Evolutionary conservation across 2,888 invertebrate genomes (phyloP), one percentile per base, ranked within the genome.

Genomic region (Cosmia pyralina): DNA sequence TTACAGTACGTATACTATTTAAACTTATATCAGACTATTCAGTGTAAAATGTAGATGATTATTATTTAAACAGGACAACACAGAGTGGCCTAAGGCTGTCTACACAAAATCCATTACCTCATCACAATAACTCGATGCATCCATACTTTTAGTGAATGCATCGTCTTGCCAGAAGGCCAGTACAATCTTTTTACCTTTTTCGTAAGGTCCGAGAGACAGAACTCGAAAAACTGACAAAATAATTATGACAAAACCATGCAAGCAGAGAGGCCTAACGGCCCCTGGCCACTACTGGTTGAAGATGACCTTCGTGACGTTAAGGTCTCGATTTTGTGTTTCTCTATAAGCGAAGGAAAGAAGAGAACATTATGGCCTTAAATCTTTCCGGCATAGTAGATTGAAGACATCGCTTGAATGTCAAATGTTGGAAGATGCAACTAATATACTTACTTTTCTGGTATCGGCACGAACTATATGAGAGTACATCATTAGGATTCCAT

Each of bases 51-150:
- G 28, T 59, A 38, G n/a, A 73, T 13, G 46, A 44, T 69, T 34
- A 22, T 68, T 67, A 60, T 44, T 65, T 44, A 64, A 63, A 71
- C 46, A 57, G 22, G 15, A 44, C 52, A 67, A 72, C 17, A 57
- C 41, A 28, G 28, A n/a, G 22, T 53, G 4, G 5, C 22, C 28
- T 77, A 65, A 82, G 57, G 57, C 59, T 81, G 38, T 44, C 28
- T 22, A 66, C 50, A 74, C n/a, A 46, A 19, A 66, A 10, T 57
- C 41, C 81, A 34, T 63, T 74, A 66, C 62, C 19, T 41, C 55
- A 48, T 41, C 6, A 64, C 34, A 55, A 17, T 41, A 55, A 60
- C 22, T 28, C 8, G 13, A 17, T 55, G 44, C 41, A 38, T 28
- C 10, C 50, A 57, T 22, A 46, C 1, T 28, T 15, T 46, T 38